Evolutionary conservation across 2,888 invertebrate genomes (phyloP).

Genomic region (Lasioglossum marginatum): DNA sequence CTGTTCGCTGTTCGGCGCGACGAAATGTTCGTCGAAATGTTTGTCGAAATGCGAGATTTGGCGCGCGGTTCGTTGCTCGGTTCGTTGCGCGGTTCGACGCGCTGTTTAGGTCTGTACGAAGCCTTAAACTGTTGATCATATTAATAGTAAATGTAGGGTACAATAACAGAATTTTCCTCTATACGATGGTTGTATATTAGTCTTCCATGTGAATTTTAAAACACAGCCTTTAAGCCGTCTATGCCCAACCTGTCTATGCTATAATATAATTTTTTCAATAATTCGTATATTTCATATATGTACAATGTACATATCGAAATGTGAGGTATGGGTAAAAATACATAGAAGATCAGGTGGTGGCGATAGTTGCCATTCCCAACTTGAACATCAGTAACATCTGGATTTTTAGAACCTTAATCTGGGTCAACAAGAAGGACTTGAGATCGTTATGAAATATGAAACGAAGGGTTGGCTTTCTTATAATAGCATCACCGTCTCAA

Average conservation of each 20-base stretch:
- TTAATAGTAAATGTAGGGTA: too few relatives aligned
- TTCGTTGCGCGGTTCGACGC: too few relatives aligned
- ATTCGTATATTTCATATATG: background rate
- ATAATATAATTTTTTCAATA: background rate
- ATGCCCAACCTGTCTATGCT: background rate
- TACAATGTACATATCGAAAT: background rate
- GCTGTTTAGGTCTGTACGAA: too few relatives aligned
- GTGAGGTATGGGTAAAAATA: background rate
- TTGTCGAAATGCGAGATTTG: too few relatives aligned
- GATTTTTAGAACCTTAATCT: background rate
- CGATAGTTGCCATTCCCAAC: background rate
- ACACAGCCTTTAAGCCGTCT: background rate
- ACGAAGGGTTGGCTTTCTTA: background rate
- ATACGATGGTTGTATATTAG: too few relatives aligned
- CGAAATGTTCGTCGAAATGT: too few relatives aligned
- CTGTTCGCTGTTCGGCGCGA: too few relatives aligned
- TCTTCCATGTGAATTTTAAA: background rate
- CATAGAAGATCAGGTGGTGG: background rate
- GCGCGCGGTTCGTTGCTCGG: too few relatives aligned
- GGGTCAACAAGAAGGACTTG: background rate
- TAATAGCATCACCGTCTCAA: background rate
- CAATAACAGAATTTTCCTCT: too few relatives aligned
- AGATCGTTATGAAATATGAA: constrained; percentile 10
- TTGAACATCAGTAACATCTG: background rate
- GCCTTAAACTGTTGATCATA: too few relatives aligned